Evolutionary conservation across 2,113 vertebrate genomes (phyloP).

Genomic region (Varanus salvator): DNA sequence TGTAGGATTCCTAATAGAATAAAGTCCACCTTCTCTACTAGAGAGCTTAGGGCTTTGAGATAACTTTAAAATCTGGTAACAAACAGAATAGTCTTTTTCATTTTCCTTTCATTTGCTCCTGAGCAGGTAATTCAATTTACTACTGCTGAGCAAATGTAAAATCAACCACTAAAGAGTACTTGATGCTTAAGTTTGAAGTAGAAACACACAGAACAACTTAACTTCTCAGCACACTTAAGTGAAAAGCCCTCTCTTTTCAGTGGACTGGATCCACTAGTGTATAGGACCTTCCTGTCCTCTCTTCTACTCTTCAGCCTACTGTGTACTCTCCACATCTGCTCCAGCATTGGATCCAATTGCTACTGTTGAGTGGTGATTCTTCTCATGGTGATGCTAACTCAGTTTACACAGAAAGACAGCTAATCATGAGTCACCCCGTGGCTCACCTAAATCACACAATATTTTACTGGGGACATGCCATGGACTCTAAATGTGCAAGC

Average conservation of each 20-base stretch:
- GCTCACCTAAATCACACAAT: too few relatives aligned
- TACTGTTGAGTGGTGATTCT: not conserved
- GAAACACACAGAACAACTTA: not conserved
- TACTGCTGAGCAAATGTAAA: not conserved
- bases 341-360: too few relatives aligned
- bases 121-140: not conserved
- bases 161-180: not conserved
- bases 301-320: too few relatives aligned
- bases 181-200: not conserved
- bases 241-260: too few relatives aligned
- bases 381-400: not conserved
- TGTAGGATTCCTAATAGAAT: not conserved
- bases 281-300: too few relatives aligned
- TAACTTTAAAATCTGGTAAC: not conserved
- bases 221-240: not conserved
- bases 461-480: too few relatives aligned
- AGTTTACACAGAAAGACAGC: too few relatives aligned
- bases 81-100: not conserved
- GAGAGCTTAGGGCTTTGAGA: not conserved
- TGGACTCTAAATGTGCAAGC: too few relatives aligned
- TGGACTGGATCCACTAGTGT: too few relatives aligned
- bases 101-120: not conserved
- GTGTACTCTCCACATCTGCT: too few relatives aligned
- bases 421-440: too few relatives aligned
- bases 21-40: not conserved